These are phyloP conservation scores for Daktulosphaira vitifoliae DNA, from an alignment of 1,140 invertebrate genomes.

Conservation along the genomic window DNA sequence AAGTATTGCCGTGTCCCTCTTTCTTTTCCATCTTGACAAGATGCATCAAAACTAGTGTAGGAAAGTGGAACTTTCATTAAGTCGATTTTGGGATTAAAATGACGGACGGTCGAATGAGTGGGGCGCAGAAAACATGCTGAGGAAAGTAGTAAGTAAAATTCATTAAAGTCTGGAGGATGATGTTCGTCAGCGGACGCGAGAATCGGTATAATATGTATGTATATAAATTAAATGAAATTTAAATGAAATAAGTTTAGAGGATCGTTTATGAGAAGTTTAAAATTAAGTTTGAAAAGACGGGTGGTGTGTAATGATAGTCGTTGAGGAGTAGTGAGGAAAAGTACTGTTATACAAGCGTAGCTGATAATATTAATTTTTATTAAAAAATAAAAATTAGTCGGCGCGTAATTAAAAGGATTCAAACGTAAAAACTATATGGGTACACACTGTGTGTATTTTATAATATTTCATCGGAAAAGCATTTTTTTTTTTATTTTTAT, in stretches of 20 bases:
- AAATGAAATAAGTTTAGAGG: slow-evolving; percentile 34
- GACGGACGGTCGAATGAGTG: slow-evolving; percentile 27
- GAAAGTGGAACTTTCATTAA: slow-evolving; percentile 33
- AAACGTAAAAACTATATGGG: background rate
- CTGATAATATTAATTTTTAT: slow-evolving; percentile 28
- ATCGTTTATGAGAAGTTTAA: slow-evolving; percentile 34
- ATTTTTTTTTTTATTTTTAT: too few relatives aligned
- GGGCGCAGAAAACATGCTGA: too few relatives aligned
- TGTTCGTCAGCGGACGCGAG: slow-evolving; percentile 3
- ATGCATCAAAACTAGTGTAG: slow-evolving; percentile 2
- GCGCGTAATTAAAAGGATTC: slow-evolving; percentile 17
- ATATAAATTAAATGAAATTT: slow-evolving; percentile 33
- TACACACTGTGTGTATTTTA: too few relatives aligned
- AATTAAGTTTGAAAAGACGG: slow-evolving; percentile 34
- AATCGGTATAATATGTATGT: slow-evolving; percentile 1
- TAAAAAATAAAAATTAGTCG: slow-evolving; percentile 33
- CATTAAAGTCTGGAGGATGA: slow-evolving; percentile 33
- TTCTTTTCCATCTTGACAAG: background rate
- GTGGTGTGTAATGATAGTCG: slow-evolving; percentile 11
- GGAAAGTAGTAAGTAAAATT: slow-evolving; percentile 25
- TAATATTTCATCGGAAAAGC: background rate
- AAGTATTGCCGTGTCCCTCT: slow-evolving; percentile 30
- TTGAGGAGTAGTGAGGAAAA: background rate
- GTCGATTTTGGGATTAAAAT: slow-evolving; percentile 33
- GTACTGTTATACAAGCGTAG: slow-evolving; percentile 28